Evolutionary conservation across 1,140 invertebrate species (phyloP), one percentile per base, ranked within the genome.

Genomic region (Leptopilina clavipes): DNA sequence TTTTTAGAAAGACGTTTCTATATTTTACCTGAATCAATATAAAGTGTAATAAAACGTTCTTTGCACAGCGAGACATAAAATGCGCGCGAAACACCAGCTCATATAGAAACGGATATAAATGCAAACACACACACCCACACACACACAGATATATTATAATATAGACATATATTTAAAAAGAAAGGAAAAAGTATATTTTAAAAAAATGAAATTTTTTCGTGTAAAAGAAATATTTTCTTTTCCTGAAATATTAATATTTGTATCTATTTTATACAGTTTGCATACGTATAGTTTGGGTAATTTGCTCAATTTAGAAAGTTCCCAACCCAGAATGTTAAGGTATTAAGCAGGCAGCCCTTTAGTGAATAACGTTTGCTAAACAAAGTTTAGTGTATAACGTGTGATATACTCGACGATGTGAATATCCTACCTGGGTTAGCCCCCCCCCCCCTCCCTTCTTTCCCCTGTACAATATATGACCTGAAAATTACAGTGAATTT

Each of bases 391-490:
- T 40, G 22, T 14, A 31, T 31, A 65, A 65, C 19, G 22, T 65
- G 59, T 65, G 59, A 65, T 65, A 54, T 19, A 65, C 12, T 65
- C 25, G 25, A 31, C 59, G 59, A 65, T n/a, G 59, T 31, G 59
- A 65, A 65, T 65, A 65, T 65, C 59, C 59, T 65, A 31, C 59
- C 22, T 25, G 12, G 25, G 11, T 19, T n/a, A 0, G 25, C 11
- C n/a, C n/a, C n/a, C n/a, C n/a, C n/a, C n/a, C n/a, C n/a, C n/a
- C n/a, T n/a, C n/a, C n/a, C n/a, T n/a, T n/a, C n/a, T n/a, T n/a
- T n/a, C n/a, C 59, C 5, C 25, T 31, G 1, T 65, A 31, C 22
- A 31, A 31, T n/a, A 31, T 31, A 65, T 17, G 17, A 3, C 12
- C 48, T 52, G n/a, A 10, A 65, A 65, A n/a, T 65, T 37, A 37